Evolutionary conservation across 2,113 vertebrate species (phyloP).

Genomic region (Trochalopteron elliotii): DNA sequence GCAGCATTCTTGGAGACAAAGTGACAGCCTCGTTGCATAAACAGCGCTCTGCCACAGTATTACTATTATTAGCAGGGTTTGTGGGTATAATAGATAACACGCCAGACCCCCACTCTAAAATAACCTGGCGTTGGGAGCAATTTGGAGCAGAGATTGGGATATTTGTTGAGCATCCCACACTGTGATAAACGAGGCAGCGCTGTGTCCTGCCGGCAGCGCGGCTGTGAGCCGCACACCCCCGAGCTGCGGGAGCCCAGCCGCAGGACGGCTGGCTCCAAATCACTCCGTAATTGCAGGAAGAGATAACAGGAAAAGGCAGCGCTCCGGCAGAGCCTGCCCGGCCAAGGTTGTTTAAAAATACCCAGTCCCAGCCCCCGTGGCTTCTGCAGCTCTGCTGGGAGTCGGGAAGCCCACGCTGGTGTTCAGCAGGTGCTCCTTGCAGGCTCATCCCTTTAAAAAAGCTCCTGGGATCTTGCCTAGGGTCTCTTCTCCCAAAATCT

Average conservation of each 20-base stretch:
- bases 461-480: neutral
- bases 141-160: neutral
- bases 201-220: neutral
- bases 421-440: neutral
- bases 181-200: neutral
- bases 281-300: neutral
- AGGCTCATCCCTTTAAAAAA: neutral
- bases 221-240: neutral
- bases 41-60: neutral
- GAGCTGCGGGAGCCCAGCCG: neutral
- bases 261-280: neutral
- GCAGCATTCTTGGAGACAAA: neutral
- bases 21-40: neutral
- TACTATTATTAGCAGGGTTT: neutral
- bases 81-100: neutral
- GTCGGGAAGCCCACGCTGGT: neutral
- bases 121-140: neutral
- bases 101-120: neutral
- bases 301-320: neutral
- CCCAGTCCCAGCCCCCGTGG: neutral
- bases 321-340: neutral
- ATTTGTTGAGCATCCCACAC: neutral
- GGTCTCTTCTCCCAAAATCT: neutral
- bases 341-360: conserved; percentile 36
- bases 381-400: neutral